A percentile compares a stretch with the other conserved stretches of the same genome.
Conservation (phyloP, 2,888 invertebrate species). For the Ochropleura plecta region DNA sequence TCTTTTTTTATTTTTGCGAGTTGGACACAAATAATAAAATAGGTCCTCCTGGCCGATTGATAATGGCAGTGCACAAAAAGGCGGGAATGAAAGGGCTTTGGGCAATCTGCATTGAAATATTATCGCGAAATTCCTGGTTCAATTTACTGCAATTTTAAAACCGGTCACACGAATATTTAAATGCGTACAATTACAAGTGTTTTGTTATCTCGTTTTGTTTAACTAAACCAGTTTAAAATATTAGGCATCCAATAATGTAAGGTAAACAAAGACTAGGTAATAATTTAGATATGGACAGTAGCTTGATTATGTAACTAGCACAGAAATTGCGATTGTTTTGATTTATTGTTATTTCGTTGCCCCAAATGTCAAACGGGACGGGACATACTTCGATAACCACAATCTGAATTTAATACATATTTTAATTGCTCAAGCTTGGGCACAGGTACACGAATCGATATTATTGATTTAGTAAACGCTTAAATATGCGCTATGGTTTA, state of each 20-base stretch:
- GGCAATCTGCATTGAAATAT: background rate
- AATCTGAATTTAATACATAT: constrained; percentile 26
- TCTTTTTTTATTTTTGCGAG: background rate
- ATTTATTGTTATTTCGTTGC: constrained; percentile 46
- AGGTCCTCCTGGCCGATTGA: background rate
- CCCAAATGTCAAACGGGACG: constrained; percentile 43
- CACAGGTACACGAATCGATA: background rate
- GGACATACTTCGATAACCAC: constrained; percentile 25
- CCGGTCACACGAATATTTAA: constrained; percentile 2
- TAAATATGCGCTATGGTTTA: background rate
- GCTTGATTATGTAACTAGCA: constrained; percentile 43
- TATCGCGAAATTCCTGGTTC: background rate
- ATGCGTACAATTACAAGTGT: constrained; percentile 15
- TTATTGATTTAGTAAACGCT: background rate
- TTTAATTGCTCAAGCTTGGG: constrained; percentile 6
- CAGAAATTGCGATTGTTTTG: constrained; percentile 40
- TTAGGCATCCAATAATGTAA: constrained; percentile 16
- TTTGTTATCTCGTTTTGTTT: constrained; percentile 19
- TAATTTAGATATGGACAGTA: constrained; percentile 13
- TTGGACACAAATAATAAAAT: background rate
- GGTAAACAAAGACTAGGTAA: constrained; percentile 15
- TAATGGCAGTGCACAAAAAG: background rate
- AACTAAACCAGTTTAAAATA: constrained; percentile 14
- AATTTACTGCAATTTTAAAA: constrained; percentile 1
- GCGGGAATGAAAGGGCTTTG: background rate